Evolutionary conservation across 1,140 invertebrate genomes (phyloP), one percentile per base, ranked within the genome.

Genomic region (Hydropsyche tenuis): DNA sequence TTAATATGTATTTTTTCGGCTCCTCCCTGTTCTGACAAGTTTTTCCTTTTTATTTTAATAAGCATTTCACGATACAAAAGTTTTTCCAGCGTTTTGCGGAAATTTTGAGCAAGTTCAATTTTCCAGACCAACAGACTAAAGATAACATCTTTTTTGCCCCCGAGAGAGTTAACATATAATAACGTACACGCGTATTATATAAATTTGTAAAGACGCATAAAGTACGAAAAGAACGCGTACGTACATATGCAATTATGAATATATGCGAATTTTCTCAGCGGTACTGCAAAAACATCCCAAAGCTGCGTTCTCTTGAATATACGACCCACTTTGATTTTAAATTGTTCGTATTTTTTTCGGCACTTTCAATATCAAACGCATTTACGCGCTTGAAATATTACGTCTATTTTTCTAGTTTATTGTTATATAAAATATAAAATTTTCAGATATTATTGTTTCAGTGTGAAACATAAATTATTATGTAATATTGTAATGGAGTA

Each of bases 111-210:
- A 73, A 73, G 62, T 73, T 48, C 45, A 73, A 73, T 73, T 73
- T 73, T 73, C 71, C 71, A 73, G 71, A 64, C 71, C 71, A 73
- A 37, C 71, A 73, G 37, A 51, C 71, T 64, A 73, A 63, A 73
- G 71, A 73, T 73, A 73, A 73, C 71, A 66, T 65, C 43, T 73
- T 65, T 64, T 65, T 51, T 64, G 27, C n/a, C 63, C 71, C 71
- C 71, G 45, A 51, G 71, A 46, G 71, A 64, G 37, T 51, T 66
- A 53, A 73, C 43, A 42, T 37, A 73, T 73, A 62, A 65, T 65
- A 43, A 43, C 14, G 48, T 53, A 20, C 16, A 11, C 16, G 20
- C 11, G 45, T 46, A 46, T 46, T 46, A 16, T 53, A 20, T 53
- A 53, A 53, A 53, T 37, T 37, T 37, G 30, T 37, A 37, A 37